Evolutionary conservation across 2,797 vertebrate genomes (phyloP), one percentile per base, ranked within the genome.

Genomic region (Hozukius guyotensis): DNA sequence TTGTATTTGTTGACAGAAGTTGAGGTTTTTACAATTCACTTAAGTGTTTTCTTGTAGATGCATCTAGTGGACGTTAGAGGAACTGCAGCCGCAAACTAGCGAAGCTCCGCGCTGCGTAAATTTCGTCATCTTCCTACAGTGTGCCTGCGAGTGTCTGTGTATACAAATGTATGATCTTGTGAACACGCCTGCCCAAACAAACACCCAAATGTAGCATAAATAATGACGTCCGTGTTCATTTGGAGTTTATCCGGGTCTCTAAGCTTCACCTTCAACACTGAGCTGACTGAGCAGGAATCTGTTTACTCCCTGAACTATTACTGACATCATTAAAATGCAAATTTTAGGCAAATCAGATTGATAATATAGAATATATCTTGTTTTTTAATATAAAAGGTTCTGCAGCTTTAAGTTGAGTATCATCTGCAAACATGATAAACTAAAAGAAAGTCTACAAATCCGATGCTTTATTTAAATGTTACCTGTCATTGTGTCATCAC

Each of bases 81-180:
- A 38, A 55, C 49, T 64, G 36, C 61, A 36, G 61, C 31, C 20
- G 7, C 55, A 24, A 0, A 12, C 0, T 24, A 0, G 11, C 22
- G 11, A 57, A 57, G 0, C 18, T n/a, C 32, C 0, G 16, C 0
- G 27, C 20, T 18, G 9, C 31, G 29, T 2, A 6, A 9, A 46
- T 25, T 49, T 49, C 1, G 2, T 34, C 38, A 6, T 32, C 32
- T 36, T 38, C 56, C 53, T 72, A 31, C 8, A 20, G 31, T 13
- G 20, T 31, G 24, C 53, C 32, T 9, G n/a, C 2, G 20, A 2
- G 6, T 11, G 38, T 78, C 55, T 49, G 25, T 36, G 55, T 13
- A 11, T n/a, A 71, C 16, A 9, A 9, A 68, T 24, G 16, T 67
- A 5, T 31, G 27, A 67, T 1, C 65, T 2, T 9, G 5, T 31